These are phyloP conservation scores for Stegodyphus dumicola DNA, from an alignment of 1,140 invertebrate species.

Conservation along the genomic window DNA sequence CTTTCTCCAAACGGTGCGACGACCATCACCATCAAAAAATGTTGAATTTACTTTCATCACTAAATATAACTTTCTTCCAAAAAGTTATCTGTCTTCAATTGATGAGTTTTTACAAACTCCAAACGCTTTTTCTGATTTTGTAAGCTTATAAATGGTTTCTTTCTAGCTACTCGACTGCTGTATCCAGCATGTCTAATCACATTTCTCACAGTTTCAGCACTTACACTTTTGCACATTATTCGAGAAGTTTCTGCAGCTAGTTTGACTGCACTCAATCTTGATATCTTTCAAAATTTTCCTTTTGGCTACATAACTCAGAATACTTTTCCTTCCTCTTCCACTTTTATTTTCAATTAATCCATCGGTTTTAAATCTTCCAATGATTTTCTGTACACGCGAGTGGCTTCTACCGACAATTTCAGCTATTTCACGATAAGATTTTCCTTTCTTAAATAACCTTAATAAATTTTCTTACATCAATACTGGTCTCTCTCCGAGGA, in stretches of 20 bases:
- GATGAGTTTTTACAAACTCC: conserved; percentile 17
- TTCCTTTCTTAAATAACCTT: conserved; percentile 1
- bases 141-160: conserved; percentile 1
- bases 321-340: no score
- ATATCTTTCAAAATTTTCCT: no score
- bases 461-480: no score
- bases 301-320: no score
- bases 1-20: no score
- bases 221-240: conserved; percentile 14
- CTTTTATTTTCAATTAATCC: no score
- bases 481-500: no score
- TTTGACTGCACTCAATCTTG: not conserved
- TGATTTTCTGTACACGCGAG: not conserved
- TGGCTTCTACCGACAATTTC: conserved; percentile 2
- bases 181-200: conserved; percentile 9
- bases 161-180: not conserved
- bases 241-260: conserved; percentile 22
- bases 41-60: no score
- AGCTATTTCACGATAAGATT: conserved; percentile 2
- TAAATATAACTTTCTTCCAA: no score
- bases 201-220: conserved; percentile 25
- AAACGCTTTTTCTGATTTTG: conserved; percentile 12
- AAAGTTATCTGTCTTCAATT: not conserved
- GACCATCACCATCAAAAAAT: no score
- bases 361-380: no score